Conservation (phyloP, 1,140 invertebrate species). For the Calycopis cecrops region DNA sequence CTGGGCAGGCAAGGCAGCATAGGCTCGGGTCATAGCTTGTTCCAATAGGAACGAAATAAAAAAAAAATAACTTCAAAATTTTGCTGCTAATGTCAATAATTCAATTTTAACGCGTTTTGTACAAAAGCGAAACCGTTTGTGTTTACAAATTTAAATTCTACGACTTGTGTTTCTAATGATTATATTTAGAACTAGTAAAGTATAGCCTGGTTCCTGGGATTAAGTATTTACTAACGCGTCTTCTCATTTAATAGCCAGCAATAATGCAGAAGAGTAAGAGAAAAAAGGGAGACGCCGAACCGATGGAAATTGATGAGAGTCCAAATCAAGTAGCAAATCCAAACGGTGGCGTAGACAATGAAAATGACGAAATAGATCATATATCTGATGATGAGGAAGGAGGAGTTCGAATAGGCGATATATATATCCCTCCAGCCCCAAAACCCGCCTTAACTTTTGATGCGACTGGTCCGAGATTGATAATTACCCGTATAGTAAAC, state of each 20-base stretch:
- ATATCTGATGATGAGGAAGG: conserved; percentile 79
- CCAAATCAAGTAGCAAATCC: conserved; percentile 22
- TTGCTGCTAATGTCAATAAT: too few relatives aligned
- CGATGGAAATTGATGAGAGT: conserved; percentile 57
- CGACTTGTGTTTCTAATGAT: not conserved
- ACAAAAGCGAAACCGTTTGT: not conserved
- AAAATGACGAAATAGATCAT: conserved; percentile 54
- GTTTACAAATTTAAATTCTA: conserved; percentile 6
- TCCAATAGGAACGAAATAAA: too few relatives aligned
- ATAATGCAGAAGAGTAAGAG: conserved; percentile 49
- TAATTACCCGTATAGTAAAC: conserved; percentile 95
- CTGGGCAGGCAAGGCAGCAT: too few relatives aligned
- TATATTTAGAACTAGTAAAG: too few relatives aligned
- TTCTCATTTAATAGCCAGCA: not conserved
- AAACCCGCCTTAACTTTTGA: conserved; percentile 81
- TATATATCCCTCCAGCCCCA: conserved; percentile 92
- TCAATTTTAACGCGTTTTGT: not conserved
- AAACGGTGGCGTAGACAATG: conserved; percentile 27
- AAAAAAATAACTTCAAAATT: too few relatives aligned
- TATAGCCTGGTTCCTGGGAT: not conserved
- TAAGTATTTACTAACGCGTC: not conserved
- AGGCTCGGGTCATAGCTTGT: too few relatives aligned
- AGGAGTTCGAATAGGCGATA: conserved; percentile 82
- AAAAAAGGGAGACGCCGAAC: conserved; percentile 42
- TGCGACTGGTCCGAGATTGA: conserved; percentile 84